Evolutionary conservation across 2,888 invertebrate species (phyloP).

Genomic region (Plebejus argus): DNA sequence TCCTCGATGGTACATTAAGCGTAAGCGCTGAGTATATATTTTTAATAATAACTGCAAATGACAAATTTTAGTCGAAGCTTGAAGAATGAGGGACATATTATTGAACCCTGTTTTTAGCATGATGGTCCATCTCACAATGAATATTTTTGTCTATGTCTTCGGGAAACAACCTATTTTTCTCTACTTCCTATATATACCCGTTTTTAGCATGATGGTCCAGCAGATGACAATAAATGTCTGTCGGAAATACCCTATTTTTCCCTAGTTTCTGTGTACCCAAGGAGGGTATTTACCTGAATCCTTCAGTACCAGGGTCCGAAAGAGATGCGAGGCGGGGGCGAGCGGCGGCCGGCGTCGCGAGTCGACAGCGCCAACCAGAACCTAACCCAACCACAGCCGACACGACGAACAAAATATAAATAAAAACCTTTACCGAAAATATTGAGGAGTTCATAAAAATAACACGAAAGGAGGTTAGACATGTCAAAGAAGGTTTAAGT

Average conservation of each 20-base stretch:
- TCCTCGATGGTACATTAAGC: too few relatives aligned
- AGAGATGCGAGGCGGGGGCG: constrained; percentile 75
- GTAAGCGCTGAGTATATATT: too few relatives aligned
- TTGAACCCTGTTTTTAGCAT: too few relatives aligned
- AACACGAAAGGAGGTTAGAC: neutral
- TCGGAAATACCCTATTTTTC: too few relatives aligned
- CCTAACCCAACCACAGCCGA: constrained; percentile 53
- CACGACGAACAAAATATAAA: constrained; percentile 48
- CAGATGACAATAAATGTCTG: too few relatives aligned
- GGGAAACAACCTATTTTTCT: too few relatives aligned
- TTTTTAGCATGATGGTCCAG: too few relatives aligned
- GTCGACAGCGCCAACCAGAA: constrained; percentile 69
- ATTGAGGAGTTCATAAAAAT: neutral
- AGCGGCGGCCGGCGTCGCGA: constrained; percentile 59
- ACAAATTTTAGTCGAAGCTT: too few relatives aligned
- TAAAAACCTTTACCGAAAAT: constrained; percentile 31
- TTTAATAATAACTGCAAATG: too few relatives aligned
- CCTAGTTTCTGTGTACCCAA: neutral
- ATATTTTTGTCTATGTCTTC: too few relatives aligned
- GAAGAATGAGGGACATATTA: too few relatives aligned
- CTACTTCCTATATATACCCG: neutral
- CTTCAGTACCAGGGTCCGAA: constrained; percentile 78
- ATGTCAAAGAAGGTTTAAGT: neutral
- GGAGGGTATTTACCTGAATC: constrained; percentile 37
- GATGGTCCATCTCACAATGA: too few relatives aligned